These are phyloP conservation scores for Streptopelia turtur DNA, from an alignment of 2,797 vertebrate genomes.

Conservation along the genomic window DNA sequence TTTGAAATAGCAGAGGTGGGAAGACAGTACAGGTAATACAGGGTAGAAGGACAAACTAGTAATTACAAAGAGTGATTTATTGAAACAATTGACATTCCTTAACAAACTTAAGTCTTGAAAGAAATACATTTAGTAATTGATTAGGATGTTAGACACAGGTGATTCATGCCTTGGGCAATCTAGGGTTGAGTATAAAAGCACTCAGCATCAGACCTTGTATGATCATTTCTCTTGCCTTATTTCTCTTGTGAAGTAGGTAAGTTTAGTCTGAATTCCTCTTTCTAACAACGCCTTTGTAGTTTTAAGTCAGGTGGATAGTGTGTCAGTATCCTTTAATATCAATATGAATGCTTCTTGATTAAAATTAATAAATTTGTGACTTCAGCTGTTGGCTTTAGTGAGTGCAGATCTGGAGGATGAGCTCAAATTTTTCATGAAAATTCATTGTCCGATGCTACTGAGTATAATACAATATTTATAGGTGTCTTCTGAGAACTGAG, in stretches of 20 bases:
- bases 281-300: neutral
- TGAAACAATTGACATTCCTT: neutral
- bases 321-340: neutral
- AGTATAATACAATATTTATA: accelerated
- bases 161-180: neutral
- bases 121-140: neutral
- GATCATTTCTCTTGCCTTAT: neutral
- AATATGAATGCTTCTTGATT: neutral
- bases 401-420: neutral
- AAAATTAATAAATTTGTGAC: neutral
- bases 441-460: neutral
- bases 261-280: neutral
- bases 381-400: neutral
- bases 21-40: neutral
- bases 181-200: neutral
- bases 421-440: neutral
- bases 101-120: neutral
- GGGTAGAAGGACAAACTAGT: neutral
- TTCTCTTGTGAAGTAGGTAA: conserved; percentile 40
- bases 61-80: conserved; percentile 31
- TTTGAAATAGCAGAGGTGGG: neutral
- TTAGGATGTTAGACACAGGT: neutral
- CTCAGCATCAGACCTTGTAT: accelerated
- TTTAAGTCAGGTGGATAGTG: neutral
- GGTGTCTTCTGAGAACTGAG: accelerated